Percentiles rank a stretch among this genome's conserved stretches.
These are phyloP conservation scores for Pentamera pediparva DNA, from an alignment of 53 echinoderm and acorn worm genomes.

Conservation along the genomic window DNA sequence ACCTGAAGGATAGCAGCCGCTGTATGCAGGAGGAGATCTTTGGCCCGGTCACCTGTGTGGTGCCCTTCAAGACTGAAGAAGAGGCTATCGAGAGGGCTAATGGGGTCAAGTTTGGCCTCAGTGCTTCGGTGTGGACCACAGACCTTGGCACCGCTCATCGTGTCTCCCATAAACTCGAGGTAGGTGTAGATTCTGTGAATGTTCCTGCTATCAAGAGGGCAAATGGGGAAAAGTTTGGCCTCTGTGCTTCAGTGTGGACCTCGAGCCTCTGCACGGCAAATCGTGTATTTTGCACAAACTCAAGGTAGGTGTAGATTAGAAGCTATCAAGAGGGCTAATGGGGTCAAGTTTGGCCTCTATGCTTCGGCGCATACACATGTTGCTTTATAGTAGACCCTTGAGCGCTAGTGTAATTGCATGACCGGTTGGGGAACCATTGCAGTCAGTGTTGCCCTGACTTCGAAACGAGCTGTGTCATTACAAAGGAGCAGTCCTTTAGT, in stretches of 20 bases:
- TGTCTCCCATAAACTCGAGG: constrained; percentile 79
- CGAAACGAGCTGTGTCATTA: too few species aligned
- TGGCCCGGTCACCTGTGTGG: constrained; percentile 89
- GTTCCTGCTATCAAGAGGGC: constrained; percentile 70
- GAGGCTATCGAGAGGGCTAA: constrained; percentile 94
- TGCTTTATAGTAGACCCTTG: too few species aligned
- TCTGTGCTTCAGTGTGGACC: constrained; percentile 86
- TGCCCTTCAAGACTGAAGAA: constrained; percentile 82
- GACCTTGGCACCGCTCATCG: constrained; percentile 65
- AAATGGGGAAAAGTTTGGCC: constrained; percentile 85
- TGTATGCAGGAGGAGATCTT: constrained; percentile 99
- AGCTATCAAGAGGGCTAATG: constrained; percentile 88
- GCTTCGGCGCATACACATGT: constrained; percentile 93
- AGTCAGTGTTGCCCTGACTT: too few species aligned
- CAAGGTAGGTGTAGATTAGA: constrained; percentile 55
- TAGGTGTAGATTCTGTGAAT: constrained; percentile 18
- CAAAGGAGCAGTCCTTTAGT: too few species aligned
- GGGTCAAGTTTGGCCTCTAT: constrained; percentile 76
- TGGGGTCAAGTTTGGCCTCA: constrained; percentile 78
- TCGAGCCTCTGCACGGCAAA: constrained; percentile 60
- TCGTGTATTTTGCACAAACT: constrained; percentile 70
- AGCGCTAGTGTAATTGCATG: too few species aligned
- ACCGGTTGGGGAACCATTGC: too few species aligned
- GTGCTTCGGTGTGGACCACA: constrained; percentile 83
- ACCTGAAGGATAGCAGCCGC: constrained; percentile 51